Evolutionary conservation across 2,888 invertebrate species (phyloP), one percentile per base, ranked within the genome.

Genomic region (Lottia gigantea): DNA sequence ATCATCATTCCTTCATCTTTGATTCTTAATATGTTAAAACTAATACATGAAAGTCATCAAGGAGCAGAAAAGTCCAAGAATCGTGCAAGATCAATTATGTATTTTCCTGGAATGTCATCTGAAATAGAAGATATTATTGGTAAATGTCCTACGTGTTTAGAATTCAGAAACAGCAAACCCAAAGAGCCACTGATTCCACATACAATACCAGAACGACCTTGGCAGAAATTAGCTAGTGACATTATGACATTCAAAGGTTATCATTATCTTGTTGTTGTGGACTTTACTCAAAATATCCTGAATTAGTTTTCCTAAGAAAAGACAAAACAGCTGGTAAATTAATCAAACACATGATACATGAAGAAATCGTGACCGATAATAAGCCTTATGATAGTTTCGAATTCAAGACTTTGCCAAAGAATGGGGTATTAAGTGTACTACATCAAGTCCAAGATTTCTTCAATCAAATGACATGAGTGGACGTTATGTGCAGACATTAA

Each of bases 181-280:
- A 76, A 74, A 65, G 74, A 73, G 66, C 74, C 76, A 1, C 25
- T 74, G 16, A 67, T 31, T 11, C 64, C 71, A 4, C 71, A 72
- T 23, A 47, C 63, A n/a, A 67, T 76, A 16, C 78, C 78, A 26
- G 55, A 70, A 8, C 55, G 71, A 15, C 78, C 74, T 47, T 75
- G 71, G 74, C 70, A 76, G 68, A 64, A 47, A 45, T 71, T 74
- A 63, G 74, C 71, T 14, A 74, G 74, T 40, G 78, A 75, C 66
- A 45, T 75, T 16, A 75, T 74, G 63, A 64, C 66, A n/a, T 70
- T 67, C 67, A 67, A 76, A 40, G 49, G 66, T 40, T 45, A 73
- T 14, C 67, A 72, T 46, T 74, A 68, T 66, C 14, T 76, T 16
- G 63, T 78, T 8, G 61, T 67, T 0, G 74, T 77, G n/a, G 73